Base-by-base conservation (phyloP, 2,797 vertebrate species). In the Garrulus glandarius region DNA sequence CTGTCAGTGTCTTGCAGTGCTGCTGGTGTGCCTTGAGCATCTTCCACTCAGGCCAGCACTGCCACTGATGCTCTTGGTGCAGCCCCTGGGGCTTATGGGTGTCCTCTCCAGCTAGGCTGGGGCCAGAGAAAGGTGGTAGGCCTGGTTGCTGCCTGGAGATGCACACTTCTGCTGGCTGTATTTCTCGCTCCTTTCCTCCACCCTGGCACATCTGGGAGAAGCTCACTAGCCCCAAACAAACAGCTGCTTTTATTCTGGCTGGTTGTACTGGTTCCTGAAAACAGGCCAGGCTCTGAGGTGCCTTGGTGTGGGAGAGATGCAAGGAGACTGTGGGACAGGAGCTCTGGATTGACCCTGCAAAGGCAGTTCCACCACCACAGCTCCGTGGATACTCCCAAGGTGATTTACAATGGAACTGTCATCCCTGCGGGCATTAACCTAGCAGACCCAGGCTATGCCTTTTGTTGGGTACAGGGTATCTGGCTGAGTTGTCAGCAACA, bases 11-110 rank as follows among this genome's bases (percentile, higher is more conserved):
- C n/a, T 63, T 59, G 37, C 24, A 43, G 64, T 29, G 32, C 60
- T 68, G 49, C 30, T 63, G 4, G 0, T 0, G 0, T 87, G 34
- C 59, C 44, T 39, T 34, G 41, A 61, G 56, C 30, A 18, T 69
- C 64, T 76, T 82, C 52, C 8, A 2, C n/a, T 84, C 0, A 0
- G 53, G 29, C 39, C 37, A 32, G n/a, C 0, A 0, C 24, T 59
- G 44, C 22, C 22, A 36, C 34, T 50, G 43, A n/a, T 57, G 50
- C 23, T 29, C 37, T 87, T 4, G 1, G 27, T 29, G 21, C 30
- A 34, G 21, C 30, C 15, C 7, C 6, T 59, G 4, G n/a, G 34
- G 61, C 41, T 78, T 83, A 26, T 6, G 0, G 12, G 9, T 18
- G 3, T 77, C 41, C n/a, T n/a, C 29, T 84, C 1, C 47, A 61